Percentiles rank a stretch among this genome's conserved stretches.
Conservation (phyloP, 2,113 vertebrate species). For the Toxostoma redivivum region DNA sequence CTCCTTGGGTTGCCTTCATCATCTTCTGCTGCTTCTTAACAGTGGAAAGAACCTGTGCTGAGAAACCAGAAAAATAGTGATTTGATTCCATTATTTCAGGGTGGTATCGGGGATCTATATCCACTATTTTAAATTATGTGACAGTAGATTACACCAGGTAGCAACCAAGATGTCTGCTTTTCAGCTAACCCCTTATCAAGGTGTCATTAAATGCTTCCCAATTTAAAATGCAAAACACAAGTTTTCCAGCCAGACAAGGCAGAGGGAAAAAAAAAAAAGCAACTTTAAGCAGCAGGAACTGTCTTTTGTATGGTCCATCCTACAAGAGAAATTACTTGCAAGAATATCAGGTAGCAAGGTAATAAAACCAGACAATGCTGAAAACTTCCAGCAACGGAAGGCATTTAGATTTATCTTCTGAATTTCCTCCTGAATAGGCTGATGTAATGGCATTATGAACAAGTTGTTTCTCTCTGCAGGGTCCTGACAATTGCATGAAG, state of each 20-base stretch:
- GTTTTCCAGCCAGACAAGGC: neutral
- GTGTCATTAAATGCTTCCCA: neutral
- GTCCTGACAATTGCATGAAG: conserved; percentile 78
- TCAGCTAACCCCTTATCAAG: neutral
- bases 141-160: neutral
- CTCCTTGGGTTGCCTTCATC: neutral
- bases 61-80: neutral
- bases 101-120: neutral
- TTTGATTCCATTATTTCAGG: neutral
- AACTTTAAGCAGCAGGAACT: neutral
- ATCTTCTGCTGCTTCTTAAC: neutral
- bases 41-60: neutral
- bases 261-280: neutral
- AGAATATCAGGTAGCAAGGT: neutral
- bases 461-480: conserved; percentile 67
- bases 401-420: neutral
- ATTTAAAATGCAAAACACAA: neutral
- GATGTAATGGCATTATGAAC: neutral
- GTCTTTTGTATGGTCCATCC: neutral
- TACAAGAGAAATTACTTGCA: neutral
- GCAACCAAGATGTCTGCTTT: neutral
- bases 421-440: neutral
- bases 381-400: neutral
- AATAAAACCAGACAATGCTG: neutral
- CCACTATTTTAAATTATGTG: neutral